Evolutionary conservation across 1,140 invertebrate species (phyloP), one percentile per base, ranked within the genome.

Genomic region (Brachionus koreanus): DNA sequence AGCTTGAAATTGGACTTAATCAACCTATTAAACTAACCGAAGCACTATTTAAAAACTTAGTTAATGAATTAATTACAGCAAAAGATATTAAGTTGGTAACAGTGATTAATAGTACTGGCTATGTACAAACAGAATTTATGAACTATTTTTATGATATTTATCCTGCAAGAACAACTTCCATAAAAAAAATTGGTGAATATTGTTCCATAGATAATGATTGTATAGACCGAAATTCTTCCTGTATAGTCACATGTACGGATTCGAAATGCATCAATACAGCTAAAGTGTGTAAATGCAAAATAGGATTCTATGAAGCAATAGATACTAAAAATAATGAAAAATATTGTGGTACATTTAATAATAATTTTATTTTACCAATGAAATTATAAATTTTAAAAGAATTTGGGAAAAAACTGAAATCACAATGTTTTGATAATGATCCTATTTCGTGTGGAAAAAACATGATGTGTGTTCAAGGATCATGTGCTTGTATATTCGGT

Each of bases 221-320:
- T 46, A 29, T 46, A n/a, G 69, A 74, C 25, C 69, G 19, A 19
- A 46, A 74, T 46, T 43, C 69, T 10, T 19, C 37, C 0, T 74
- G 69, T 74, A 12, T 74, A 29, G 23, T 25, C 5, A 74, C 37
- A 1, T 74, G 69, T 46, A 10, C 13, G 2, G 25, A 10, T 46
- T 13, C 19, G 12, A 46, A 29, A n/a, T 74, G 69, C 25, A 43
- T 43, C 19, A 74, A 74, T 12, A 43, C 69, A 46, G 19, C 39
- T 5, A 74, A 74, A 74, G 42, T 46, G n/a, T 74, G 69, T 74
- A 74, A 46, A 74, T 74, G 69, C 25, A 43, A 74, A 74, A 43
- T 9, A 23, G 43, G 43, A 23, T 74, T 46, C 25, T 74, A 46
- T 35, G 69, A 74, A 29, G 69, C 69, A 19, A 46, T 74, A 23